Conservation (phyloP, 2,888 invertebrate genomes). For the Leucophora obtusa region DNA sequence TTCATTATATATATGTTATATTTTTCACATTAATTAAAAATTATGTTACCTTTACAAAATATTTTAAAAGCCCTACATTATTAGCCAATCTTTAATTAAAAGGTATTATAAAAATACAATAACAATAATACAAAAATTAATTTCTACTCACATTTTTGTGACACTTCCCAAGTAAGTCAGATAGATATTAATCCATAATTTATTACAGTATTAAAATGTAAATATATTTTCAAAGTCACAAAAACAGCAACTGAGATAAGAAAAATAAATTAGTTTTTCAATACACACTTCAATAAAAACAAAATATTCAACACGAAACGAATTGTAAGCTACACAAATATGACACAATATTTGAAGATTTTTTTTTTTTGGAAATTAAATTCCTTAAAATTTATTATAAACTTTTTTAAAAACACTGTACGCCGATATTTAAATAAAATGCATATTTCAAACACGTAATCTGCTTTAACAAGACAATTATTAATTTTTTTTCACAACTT, state of each 20-base stretch:
- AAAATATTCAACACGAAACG: background rate
- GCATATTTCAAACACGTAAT: slow-evolving; percentile 54
- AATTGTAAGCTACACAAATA: slow-evolving; percentile 6
- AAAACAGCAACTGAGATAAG: background rate
- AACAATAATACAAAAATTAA: background rate
- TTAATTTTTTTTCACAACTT: slow-evolving; percentile 20
- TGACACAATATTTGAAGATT: slow-evolving; percentile 33
- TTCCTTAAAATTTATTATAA: slow-evolving; percentile 8
- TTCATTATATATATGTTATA: too few species aligned
- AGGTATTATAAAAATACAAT: background rate
- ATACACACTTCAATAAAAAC: background rate
- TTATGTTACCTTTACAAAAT: too few species aligned
- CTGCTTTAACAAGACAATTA: slow-evolving; percentile 39
- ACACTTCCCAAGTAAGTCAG: background rate
- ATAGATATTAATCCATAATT: background rate
- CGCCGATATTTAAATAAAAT: background rate
- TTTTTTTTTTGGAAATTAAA: slow-evolving; percentile 4
- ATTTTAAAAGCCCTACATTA: too few species aligned
- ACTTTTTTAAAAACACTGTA: slow-evolving; percentile 13
- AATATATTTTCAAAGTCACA: background rate
- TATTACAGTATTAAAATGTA: slow-evolving; percentile 1
- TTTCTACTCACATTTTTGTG: slow-evolving; percentile 2
- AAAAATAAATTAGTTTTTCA: background rate
- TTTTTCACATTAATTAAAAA: too few species aligned
- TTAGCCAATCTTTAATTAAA: background rate